Percentiles rank a stretch among this genome's conserved stretches.
These are phyloP conservation scores for Cepphus grylle DNA, from an alignment of 2,113 vertebrate genomes.

Conservation along the genomic window DNA sequence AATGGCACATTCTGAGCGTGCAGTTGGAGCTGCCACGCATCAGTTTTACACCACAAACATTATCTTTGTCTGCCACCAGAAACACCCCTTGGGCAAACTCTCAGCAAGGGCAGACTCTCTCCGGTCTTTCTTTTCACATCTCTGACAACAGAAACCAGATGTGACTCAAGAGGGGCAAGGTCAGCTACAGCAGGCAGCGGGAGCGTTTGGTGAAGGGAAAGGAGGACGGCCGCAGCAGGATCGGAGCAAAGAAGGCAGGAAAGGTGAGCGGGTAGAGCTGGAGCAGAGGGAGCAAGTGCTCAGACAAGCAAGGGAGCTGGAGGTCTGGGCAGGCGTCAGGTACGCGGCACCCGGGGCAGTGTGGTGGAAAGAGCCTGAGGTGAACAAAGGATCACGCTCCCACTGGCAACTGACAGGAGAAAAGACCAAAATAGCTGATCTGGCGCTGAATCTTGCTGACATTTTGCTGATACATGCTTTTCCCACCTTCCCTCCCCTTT, in stretches of 20 bases:
- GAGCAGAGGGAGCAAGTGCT: neutral
- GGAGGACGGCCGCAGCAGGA: neutral
- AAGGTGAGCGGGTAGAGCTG: neutral
- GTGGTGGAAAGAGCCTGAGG: neutral
- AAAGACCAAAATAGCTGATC: neutral
- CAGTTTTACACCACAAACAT: neutral
- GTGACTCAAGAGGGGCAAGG: neutral
- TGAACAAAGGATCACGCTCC: neutral
- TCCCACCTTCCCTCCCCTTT: neutral
- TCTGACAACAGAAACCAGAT: neutral
- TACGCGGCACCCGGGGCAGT: no score
- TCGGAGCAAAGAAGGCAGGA: neutral
- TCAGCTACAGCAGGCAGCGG: neutral
- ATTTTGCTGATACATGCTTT: neutral
- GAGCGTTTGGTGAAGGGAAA: fast-evolving
- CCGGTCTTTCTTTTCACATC: neutral
- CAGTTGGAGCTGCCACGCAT: neutral
- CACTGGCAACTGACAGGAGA: neutral
- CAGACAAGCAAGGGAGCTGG: neutral
- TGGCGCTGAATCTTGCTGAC: neutral
- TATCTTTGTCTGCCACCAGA: neutral
- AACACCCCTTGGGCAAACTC: neutral
- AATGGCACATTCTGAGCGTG: neutral
- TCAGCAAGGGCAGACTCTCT: neutral
- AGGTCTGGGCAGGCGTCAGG: neutral